phyloP scores from a whole-genome alignment of 2,797 vertebrate genomes.

The Glossophaga mutica region DNA sequence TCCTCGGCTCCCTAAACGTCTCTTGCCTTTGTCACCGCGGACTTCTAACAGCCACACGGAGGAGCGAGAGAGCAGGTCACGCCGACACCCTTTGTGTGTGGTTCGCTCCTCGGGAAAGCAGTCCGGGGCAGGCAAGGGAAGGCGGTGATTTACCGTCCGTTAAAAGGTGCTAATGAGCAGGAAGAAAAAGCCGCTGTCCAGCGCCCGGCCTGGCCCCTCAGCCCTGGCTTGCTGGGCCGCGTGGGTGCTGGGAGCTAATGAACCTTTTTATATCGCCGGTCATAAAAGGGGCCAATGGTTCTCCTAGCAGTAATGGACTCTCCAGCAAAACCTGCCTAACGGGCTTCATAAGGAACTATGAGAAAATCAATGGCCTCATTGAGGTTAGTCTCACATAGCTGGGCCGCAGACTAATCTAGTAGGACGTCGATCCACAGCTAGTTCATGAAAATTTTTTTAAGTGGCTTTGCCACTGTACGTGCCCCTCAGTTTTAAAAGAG shows the following conservation, averaged over 20 bases:
- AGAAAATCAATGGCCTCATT: conserved; percentile 45
- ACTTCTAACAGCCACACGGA: not conserved
- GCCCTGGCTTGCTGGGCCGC: not conserved
- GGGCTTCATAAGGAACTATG: conserved; percentile 6
- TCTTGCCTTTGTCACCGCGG: not conserved
- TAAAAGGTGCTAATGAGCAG: conserved; percentile 28
- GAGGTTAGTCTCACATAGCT: conserved; percentile 9
- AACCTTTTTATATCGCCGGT: conserved; percentile 9
- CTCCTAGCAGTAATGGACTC: not conserved
- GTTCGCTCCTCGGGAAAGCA: not conserved
- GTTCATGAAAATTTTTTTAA: conserved; percentile 27
- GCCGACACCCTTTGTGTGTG: not conserved
- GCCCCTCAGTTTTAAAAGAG: not conserved
- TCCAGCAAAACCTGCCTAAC: not conserved
- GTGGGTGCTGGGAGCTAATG: conserved; percentile 29
- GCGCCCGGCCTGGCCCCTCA: not conserved
- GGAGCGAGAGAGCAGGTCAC: not conserved
- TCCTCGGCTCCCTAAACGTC: not conserved
- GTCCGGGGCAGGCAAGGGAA: not conserved
- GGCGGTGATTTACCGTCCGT: not conserved
- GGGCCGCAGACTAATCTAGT: not conserved
- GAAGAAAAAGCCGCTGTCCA: not conserved
- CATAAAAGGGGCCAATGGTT: not conserved
- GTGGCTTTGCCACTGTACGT: not conserved
- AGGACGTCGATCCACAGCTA: not conserved